phyloP scores from a whole-genome alignment of 92 coral and sea anemone species.

The Blastomussa wellsi region DNA sequence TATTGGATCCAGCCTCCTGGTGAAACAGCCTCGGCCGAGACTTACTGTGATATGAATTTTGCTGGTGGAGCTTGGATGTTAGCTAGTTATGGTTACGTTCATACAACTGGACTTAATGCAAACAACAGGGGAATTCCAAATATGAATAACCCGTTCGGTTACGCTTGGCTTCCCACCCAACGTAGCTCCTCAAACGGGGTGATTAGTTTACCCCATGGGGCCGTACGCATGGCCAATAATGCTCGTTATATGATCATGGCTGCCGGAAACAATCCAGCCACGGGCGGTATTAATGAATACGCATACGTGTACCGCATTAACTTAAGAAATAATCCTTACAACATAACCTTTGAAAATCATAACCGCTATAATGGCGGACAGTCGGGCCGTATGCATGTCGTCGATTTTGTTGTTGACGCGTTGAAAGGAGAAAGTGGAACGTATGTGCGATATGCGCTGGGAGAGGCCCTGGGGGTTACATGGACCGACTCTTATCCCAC shows the following conservation, averaged over 20 bases:
- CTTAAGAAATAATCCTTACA: slow-evolving; percentile 70
- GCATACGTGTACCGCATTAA: slow-evolving; percentile 69
- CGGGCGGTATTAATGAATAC: slow-evolving; percentile 74
- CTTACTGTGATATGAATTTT: slow-evolving; percentile 85
- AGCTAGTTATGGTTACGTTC: slow-evolving; percentile 85
- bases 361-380: slow-evolving; percentile 78
- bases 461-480: slow-evolving; percentile 78
- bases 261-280: slow-evolving; percentile 81
- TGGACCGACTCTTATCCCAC: slow-evolving; percentile 86
- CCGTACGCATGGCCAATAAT: slow-evolving; percentile 77
- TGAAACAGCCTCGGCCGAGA: slow-evolving; percentile 71
- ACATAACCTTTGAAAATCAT: slow-evolving; percentile 87
- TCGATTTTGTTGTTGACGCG: slow-evolving; percentile 79
- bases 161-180: background rate
- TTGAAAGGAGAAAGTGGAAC: slow-evolving; percentile 90
- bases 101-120: background rate
- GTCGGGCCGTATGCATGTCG: slow-evolving; percentile 87
- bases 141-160: background rate
- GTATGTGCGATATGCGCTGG: slow-evolving; percentile 68
- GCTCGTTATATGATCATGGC: slow-evolving; percentile 92
- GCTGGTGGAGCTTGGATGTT: slow-evolving; percentile 88
- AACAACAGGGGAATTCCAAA: slow-evolving; percentile 73
- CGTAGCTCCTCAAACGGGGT: background rate
- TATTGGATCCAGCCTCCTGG: slow-evolving; percentile 97
- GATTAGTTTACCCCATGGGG: slow-evolving; percentile 51